Evolutionary conservation across 2,797 vertebrate species (phyloP).

Genomic region (Xenopus petersii): DNA sequence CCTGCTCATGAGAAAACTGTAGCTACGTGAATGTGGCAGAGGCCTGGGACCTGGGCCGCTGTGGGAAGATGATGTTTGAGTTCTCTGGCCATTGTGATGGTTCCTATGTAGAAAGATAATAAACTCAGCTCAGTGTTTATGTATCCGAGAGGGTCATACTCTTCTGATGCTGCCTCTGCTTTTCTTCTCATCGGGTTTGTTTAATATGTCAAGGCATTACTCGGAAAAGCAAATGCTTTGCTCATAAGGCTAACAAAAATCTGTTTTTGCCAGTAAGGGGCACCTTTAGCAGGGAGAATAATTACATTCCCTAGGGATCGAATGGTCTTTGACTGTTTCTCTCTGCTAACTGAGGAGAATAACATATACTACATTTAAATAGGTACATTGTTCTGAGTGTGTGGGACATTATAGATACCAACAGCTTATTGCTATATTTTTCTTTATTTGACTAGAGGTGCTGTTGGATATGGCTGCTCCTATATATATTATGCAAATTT

Average conservation of each 20-base stretch:
- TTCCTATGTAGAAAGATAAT: constrained; percentile 26
- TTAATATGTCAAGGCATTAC: constrained; percentile 5
- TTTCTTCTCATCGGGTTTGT: background rate
- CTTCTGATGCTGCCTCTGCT: constrained; percentile 1
- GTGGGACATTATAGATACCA: no score
- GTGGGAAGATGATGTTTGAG: constrained; percentile 22
- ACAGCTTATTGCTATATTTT: no score
- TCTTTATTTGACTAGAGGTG: no score
- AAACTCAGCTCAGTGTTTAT: constrained; percentile 18
- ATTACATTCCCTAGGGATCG: no score
- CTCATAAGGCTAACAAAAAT: background rate
- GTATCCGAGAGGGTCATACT: constrained; percentile 11
- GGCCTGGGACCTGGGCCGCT: background rate
- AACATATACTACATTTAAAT: no score
- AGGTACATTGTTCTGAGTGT: no score
- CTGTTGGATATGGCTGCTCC: no score
- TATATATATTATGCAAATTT: no score
- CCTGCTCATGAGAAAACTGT: constrained; percentile 21
- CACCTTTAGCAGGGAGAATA: no score
- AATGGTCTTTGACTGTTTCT: no score
- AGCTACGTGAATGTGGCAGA: constrained; percentile 5
- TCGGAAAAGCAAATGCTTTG: background rate
- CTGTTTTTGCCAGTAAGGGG: background rate
- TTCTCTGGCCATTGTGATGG: background rate
- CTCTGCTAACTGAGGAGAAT: no score